A percentile compares a stretch with the other conserved stretches of the same genome.
phyloP scores from a whole-genome alignment of 2,888 invertebrate species.

The Antheraea yamamai region DNA sequence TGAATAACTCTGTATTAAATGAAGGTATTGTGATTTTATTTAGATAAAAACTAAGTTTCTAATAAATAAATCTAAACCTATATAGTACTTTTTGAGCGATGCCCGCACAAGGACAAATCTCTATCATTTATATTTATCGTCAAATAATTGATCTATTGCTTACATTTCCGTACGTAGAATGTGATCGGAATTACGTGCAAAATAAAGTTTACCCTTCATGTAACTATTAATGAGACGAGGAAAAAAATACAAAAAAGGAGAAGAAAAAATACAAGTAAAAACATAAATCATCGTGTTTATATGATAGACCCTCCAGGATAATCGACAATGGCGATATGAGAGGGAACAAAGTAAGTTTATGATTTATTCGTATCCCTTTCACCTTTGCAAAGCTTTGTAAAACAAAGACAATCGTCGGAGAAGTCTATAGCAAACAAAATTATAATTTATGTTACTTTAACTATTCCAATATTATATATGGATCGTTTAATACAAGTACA shows the following conservation, averaged over 20 bases:
- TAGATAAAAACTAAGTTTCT: no score
- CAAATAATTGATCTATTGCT: no score
- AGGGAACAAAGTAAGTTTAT: slow-evolving; percentile 49
- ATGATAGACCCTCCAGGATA: slow-evolving; percentile 26
- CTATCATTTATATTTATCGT: no score
- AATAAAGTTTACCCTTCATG: not conserved
- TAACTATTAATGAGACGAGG: not conserved
- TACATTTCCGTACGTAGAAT: not conserved
- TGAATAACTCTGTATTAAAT: no score
- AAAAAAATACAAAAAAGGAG: not conserved
- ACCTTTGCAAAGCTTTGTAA: slow-evolving; percentile 42
- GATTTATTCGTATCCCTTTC: slow-evolving; percentile 45
- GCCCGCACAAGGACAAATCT: no score
- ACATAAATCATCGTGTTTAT: slow-evolving; percentile 20
- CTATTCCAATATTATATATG: not conserved
- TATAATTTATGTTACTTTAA: slow-evolving; percentile 5
- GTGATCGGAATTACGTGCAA: not conserved
- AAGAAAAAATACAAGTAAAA: not conserved
- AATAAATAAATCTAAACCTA: no score
- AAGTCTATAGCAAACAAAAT: slow-evolving; percentile 29
- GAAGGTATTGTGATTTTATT: no score
- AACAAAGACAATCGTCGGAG: slow-evolving; percentile 40
- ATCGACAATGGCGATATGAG: slow-evolving; percentile 49
- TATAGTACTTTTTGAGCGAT: no score
- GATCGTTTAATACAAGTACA: not conserved